Evolutionary conservation across 1,140 invertebrate genomes (phyloP), one percentile per base, ranked within the genome.

Genomic region (Diploscapter pachys): DNA sequence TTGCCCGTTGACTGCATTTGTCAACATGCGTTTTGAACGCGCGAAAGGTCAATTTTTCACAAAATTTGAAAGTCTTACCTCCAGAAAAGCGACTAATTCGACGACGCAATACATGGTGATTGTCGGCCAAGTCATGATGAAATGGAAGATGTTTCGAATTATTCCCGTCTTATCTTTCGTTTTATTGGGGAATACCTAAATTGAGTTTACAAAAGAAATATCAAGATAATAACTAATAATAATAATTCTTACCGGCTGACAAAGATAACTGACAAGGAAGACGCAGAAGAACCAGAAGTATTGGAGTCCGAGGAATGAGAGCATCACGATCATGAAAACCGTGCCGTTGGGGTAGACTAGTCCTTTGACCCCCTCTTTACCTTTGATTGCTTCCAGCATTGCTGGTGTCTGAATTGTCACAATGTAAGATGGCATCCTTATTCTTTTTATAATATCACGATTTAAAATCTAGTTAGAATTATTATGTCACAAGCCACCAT

Each of bases 281-380:
- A 81, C 80, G 9, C 53, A 56, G 59, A 81, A 67, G 80, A 80
- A 82, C 78, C 75, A 73, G 63, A 81, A 67, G 70, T 81, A 82
- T 63, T 78, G 79, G 5, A 80, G 75, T 2, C 68, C 73, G 53
- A 79, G 72, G 50, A 82, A 74, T 9, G 77, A 68, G 56, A 79
- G 68, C 73, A 80, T 73, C 55, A 81, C 77, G 11, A 62, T 73
- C 52, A 54, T 76, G 68, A 81, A 77, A 62, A 68, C 63, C 13
- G 67, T 64, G 49, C 70, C 31, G 68, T 72, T 70, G 2, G 78
- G 68, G 50, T 79, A 80, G 3, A 81, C 63, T 5, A 81, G 70
- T 5, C 80, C 78, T 50, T 63, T 31, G 3, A 71, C 76, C 13
- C 31, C 61, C 13, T 74, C 64, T 5, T 49, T 56, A 13, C 49